Evolutionary conservation across 2,113 vertebrate genomes (phyloP), one percentile per base, ranked within the genome.

Genomic region (Eubucco bourcierii): DNA sequence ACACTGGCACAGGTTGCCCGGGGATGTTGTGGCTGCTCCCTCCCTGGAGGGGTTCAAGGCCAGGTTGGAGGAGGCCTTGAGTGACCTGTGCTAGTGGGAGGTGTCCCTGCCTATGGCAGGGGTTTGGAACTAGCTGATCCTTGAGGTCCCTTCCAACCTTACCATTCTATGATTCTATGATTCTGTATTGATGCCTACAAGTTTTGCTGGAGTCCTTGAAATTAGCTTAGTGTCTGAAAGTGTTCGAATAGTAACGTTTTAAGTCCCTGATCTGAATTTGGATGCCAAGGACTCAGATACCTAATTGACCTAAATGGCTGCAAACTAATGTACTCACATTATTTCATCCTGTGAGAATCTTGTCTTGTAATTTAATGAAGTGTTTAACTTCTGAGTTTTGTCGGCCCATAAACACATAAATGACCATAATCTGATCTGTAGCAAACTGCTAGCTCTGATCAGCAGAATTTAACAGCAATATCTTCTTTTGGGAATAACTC

Each of bases 241-340:
- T 60, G 41, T 58, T 78, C 46, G 61, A 84, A 64, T 28, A 75
- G 23, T 1, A 0, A 17, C 29, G 21, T 61, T 93, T 83, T 53
- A 84, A 63, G 60, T 92, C 70, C 20, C 66, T 75, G 55, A 61
- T 86, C 34, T 81, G 39, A 95, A 79, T 88, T 90, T 71, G 72
- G 50, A 46, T 89, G 79, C 50, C 46, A 78, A 44, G 7, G 41
- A 72, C 83, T 87, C 16, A 20, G 61, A 75, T 31, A 87, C 17
- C 13, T 87, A 63, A 93, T 88, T 95, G 82, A 84, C 63, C 86
- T 88, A 81, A 94, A 93, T 59, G 41, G 55, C 82, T 76, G n/a
- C 77, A 92, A 90, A 81, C 44, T 33, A 73, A 92, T 87, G 59
- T 74, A 28, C 21, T 59, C 5, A 8, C 15, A 79, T 88, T 47